Evolutionary conservation across 2,113 vertebrate genomes (phyloP), one percentile per base, ranked within the genome.

Genomic region (Embiotoca jacksoni): DNA sequence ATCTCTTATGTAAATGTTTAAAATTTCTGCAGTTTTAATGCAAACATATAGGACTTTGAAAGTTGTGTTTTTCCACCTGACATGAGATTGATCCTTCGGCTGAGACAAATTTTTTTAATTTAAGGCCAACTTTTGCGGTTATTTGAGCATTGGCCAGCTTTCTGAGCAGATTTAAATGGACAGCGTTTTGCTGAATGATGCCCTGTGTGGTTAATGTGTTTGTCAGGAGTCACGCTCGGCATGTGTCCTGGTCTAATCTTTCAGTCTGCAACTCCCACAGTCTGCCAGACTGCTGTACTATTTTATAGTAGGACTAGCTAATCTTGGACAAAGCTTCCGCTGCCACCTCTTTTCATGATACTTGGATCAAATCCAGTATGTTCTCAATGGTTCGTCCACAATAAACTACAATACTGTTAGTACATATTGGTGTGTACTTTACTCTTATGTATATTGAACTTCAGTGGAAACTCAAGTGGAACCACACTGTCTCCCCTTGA

Each of bases 241-340:
- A 44, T 64, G 55, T 60, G 63, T 88, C 66, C 68, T 33, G 37
- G 52, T 75, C 11, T 84, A 65, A 82, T 66, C 57, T 81, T 57
- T 88, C 63, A 49, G 65, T 57, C 62, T 73, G 5, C 32, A 9
- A 66, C 62, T 83, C 80, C 62, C 72, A 70, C 75, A 61, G 52
- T 64, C 72, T 89, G 81, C 83, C 82, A 79, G 55, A 36, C 39
- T 81, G 78, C 60, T 74, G 63, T 80, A 36, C 30, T 65, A 35
- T 39, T 50, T 61, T 54, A 67, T 32, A 56, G 52, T 73, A 59
- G 75, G 32, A 60, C 82, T 60, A 73, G 78, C 66, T 81, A 59
- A 89, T 78, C 70, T 75, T 62, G 58, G 35, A 62, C 55, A 58
- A 39, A 75, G 69, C 70, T 46, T 74, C 30, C 78, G 37, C 54